phyloP scores from a whole-genome alignment of 2,113 vertebrate species.

The Taxidea taxus region DNA sequence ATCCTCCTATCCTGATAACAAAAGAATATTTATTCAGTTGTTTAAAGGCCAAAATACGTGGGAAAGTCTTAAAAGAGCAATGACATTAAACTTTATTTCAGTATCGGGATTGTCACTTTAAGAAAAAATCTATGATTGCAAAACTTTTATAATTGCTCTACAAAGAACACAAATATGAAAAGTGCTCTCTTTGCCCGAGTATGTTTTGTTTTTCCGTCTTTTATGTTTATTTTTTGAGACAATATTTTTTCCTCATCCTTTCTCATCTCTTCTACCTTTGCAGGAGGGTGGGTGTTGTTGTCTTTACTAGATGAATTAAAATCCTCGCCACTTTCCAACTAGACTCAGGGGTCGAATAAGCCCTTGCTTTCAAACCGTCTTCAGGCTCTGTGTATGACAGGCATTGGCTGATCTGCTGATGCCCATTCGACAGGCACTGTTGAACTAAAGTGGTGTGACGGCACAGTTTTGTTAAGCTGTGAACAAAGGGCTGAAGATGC shows the following conservation, averaged over 20 bases:
- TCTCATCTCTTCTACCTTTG: slow-evolving; percentile 22
- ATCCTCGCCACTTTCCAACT: slow-evolving; percentile 80
- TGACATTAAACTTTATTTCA: slow-evolving; percentile 48
- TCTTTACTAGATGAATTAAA: slow-evolving; percentile 81
- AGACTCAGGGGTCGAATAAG: slow-evolving; percentile 86
- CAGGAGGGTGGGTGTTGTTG: not conserved
- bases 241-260: not conserved
- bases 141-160: slow-evolving; percentile 54
- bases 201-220: not conserved
- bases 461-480: slow-evolving; percentile 99
- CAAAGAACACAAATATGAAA: slow-evolving; percentile 74
- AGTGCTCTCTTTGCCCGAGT: not conserved
- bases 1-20: not conserved
- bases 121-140: slow-evolving; percentile 42
- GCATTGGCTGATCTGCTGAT: slow-evolving; percentile 93
- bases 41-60: not conserved
- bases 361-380: slow-evolving; percentile 86
- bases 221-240: not conserved
- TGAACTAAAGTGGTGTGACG: slow-evolving; percentile 98
- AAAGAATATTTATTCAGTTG: slow-evolving; percentile 55
- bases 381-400: slow-evolving; percentile 90
- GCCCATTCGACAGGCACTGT: slow-evolving; percentile 95
- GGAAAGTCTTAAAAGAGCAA: slow-evolving; percentile 42
- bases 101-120: not conserved
- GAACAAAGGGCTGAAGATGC: slow-evolving; percentile 96